Percentiles rank a stretch among this genome's conserved stretches.
phyloP scores from a whole-genome alignment of 2,797 vertebrate genomes.

The Rhadinocentrus ornatus region DNA sequence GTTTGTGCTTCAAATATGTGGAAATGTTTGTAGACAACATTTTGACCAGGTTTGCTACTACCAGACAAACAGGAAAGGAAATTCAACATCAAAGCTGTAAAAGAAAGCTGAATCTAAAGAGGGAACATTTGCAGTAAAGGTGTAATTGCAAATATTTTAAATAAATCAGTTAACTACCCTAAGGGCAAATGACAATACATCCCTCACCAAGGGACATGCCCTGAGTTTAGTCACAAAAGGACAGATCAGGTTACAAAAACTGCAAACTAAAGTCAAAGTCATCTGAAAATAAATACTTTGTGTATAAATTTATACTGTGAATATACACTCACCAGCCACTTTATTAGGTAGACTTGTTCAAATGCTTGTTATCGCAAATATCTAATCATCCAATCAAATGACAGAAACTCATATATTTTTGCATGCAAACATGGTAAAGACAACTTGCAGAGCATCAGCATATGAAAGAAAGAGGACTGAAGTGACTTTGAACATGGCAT shows the following conservation, averaged over 20 bases:
- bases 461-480: too few relatives aligned
- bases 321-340: too few relatives aligned
- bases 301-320: too few relatives aligned
- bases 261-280: neutral
- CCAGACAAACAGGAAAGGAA: neutral
- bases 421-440: too few relatives aligned
- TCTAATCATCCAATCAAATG: too few relatives aligned
- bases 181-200: neutral
- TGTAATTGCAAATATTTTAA: neutral
- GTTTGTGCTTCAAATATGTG: neutral
- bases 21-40: neutral
- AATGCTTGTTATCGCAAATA: too few relatives aligned
- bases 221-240: neutral
- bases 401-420: too few relatives aligned
- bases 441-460: too few relatives aligned
- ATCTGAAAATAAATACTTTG: neutral
- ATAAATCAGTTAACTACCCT: neutral
- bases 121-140: neutral
- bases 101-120: neutral
- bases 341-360: too few relatives aligned
- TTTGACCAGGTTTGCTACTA: neutral
- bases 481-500: too few relatives aligned
- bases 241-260: too few relatives aligned
- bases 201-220: neutral
- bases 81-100: neutral